Percentiles rank a stretch among this genome's conserved stretches.
Conservation (phyloP, 1,140 invertebrate species). For the Neodiprion lecontei region DNA sequence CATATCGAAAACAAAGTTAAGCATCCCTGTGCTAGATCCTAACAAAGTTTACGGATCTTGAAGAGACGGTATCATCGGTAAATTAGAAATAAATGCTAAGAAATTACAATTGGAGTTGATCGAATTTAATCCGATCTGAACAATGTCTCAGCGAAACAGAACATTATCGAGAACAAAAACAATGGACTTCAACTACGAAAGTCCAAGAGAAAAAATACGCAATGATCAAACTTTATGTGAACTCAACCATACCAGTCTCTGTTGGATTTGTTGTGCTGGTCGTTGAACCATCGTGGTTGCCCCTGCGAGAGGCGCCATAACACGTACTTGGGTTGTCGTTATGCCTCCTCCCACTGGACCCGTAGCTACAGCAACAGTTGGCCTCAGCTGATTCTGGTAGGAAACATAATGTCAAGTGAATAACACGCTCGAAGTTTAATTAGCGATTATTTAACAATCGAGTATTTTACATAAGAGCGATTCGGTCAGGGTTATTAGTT, state of each 20-base stretch:
- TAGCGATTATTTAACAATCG: neutral
- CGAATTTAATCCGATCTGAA: no score
- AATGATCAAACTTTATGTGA: neutral
- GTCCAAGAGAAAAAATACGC: no score
- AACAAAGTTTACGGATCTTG: neutral
- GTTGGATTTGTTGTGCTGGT: conserved; percentile 56
- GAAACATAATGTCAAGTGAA: conserved; percentile 16
- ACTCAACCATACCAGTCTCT: conserved; percentile 53
- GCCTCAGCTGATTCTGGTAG: conserved; percentile 51
- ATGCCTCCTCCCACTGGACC: conserved; percentile 53
- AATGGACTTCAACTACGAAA: no score
- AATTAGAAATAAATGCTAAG: no score
- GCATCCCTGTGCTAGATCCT: conserved; percentile 15
- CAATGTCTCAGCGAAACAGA: no score
- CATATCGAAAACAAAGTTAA: conserved; percentile 5
- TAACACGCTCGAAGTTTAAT: neutral
- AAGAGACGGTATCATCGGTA: no score
- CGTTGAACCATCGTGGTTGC: conserved; percentile 53
- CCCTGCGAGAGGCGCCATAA: conserved; percentile 62
- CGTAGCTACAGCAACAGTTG: conserved; percentile 48
- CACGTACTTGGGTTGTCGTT: conserved; percentile 64
- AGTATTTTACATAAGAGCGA: neutral
- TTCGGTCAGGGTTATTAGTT: no score
- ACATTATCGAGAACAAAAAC: no score
- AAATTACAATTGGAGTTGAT: conserved; percentile 3